Evolutionary conservation across 2,797 vertebrate species (phyloP).

Genomic region (Sarcophilus harrisii): DNA sequence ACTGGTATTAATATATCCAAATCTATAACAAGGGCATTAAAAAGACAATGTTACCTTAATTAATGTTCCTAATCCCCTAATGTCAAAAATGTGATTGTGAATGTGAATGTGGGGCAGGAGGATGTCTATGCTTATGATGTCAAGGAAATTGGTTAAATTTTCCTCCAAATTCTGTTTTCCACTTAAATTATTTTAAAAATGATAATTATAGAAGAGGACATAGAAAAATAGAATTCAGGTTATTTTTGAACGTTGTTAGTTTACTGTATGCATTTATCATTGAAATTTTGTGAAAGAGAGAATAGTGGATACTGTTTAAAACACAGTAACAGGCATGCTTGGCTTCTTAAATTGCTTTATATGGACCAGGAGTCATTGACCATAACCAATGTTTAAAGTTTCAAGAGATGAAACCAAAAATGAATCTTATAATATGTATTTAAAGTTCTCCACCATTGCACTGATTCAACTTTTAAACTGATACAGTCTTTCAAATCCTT

Average conservation of each 20-base stretch:
- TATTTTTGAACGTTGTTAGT: constrained; percentile 38
- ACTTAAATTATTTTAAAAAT: constrained; percentile 32
- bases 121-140: background rate
- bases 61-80: constrained; percentile 20
- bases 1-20: constrained; percentile 39
- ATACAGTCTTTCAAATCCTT: background rate
- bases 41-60: constrained; percentile 30
- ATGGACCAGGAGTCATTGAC: constrained; percentile 21
- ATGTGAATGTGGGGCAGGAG: background rate
- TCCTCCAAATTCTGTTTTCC: constrained; percentile 27
- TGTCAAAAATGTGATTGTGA: background rate
- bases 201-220: background rate
- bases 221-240: constrained; percentile 60
- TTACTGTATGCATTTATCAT: background rate
- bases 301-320: constrained; percentile 15
- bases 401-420: constrained; percentile 35
- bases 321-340: constrained; percentile 32
- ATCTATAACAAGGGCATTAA: constrained; percentile 1
- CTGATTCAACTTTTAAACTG: background rate
- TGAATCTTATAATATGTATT: constrained; percentile 36
- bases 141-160: constrained; percentile 18
- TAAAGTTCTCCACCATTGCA: constrained; percentile 19
- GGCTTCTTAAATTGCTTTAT: constrained; percentile 47
- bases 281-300: constrained; percentile 8
- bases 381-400: constrained; percentile 32